Evolutionary conservation across 2,113 vertebrate genomes (phyloP).

Genomic region (Isurus oxyrinchus): DNA sequence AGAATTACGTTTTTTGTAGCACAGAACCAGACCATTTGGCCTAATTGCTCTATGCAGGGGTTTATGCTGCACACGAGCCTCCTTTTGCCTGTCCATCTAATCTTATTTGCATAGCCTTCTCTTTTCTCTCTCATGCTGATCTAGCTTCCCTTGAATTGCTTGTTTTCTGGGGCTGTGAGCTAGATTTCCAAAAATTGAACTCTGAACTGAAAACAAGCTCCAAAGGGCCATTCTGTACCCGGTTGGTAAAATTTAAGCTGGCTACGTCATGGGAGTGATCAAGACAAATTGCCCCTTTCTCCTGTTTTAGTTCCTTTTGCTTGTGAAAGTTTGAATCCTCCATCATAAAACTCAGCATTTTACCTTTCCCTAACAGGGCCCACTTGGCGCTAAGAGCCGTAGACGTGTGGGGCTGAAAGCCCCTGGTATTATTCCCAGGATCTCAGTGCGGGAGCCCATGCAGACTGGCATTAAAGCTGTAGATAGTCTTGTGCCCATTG

Average conservation of each 20-base stretch:
- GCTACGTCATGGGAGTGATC: neutral
- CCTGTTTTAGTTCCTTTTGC: neutral
- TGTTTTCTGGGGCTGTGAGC: neutral
- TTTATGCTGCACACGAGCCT: neutral
- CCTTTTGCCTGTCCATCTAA: neutral
- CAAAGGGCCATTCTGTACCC: neutral
- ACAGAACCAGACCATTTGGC: neutral
- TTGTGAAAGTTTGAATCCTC: neutral
- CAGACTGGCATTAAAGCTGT: constrained; percentile 98
- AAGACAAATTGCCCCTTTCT: neutral
- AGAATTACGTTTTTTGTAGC: neutral
- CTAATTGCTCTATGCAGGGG: neutral
- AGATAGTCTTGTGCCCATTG: constrained; percentile 95
- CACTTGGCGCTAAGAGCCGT: constrained; percentile 69
- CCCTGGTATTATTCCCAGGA: constrained; percentile 94
- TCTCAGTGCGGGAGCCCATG: constrained; percentile 97
- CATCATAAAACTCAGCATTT: neutral
- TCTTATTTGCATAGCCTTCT: neutral
- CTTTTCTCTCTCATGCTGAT: neutral
- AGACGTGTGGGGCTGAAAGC: constrained; percentile 95
- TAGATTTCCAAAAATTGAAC: neutral
- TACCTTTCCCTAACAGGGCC: constrained; percentile 59
- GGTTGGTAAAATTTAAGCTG: neutral
- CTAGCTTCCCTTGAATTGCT: too few relatives aligned
- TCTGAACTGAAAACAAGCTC: neutral